Evolutionary conservation across 2,797 vertebrate genomes (phyloP), one percentile per base, ranked within the genome.

Genomic region (Enteromius paludinosus): DNA sequence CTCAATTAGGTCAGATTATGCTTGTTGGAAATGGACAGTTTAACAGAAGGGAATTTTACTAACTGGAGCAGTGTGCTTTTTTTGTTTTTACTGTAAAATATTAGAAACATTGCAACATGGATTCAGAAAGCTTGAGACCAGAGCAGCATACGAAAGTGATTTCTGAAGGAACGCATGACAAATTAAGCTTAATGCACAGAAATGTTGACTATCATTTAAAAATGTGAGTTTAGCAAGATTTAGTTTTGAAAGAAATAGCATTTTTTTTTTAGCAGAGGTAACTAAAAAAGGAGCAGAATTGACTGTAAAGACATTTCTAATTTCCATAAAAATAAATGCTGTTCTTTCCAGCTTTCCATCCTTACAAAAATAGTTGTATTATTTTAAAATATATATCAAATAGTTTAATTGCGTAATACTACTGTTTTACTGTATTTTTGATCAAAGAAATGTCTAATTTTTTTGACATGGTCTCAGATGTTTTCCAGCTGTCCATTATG

Each of bases 1-100:
- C 30, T 85, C 74, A 77, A 75, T 68, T 69, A 83, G 61, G 17
- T 83, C 8, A 75, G 76, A 69, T 83, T 68, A 79, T 78, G 15
- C 6, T 78, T 62, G 17, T 47, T 74, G 76, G 35, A 49, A 20
- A 64, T 73, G 59, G 23, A 80, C 52, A 69, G 38, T 62, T 41
- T 35, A 71, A 47, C 41, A 18, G 15, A 30, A 14, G 20, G 23
- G 8, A 11, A 62, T 20, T 35, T 72, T 81, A 4, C 69, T 41
- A 59, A 75, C 54, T 28, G 18, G n/a, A 59, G 8, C 35, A 41
- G 15, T 59, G 10, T 75, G 18, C 11, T 14, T 7, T 33, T 20
- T 66, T 49, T 15, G 2, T 64, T 71, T 54, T 66, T 25, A 35
- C 8, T 15, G 0, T 80, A 17, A 62, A 30, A 59, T 25, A 59